phyloP scores from a whole-genome alignment of 2,797 vertebrate species.

The Gallirallus australis region DNA sequence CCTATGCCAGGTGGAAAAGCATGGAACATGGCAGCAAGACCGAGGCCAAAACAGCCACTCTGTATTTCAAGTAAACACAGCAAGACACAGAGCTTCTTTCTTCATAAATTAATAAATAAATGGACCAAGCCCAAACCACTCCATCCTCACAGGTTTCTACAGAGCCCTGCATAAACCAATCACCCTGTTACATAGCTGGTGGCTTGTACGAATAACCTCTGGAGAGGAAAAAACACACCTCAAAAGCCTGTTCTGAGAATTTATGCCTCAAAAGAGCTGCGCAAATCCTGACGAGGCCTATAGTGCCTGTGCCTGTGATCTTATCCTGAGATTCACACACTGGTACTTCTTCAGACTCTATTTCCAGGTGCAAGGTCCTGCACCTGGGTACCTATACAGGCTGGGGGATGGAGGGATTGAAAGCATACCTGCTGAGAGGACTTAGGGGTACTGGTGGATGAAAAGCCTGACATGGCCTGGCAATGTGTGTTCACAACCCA shows the following conservation, averaged over 20 bases:
- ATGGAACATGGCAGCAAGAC: constrained; percentile 21
- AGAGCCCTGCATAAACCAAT: not conserved
- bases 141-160: not conserved
- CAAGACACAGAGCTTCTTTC: constrained; percentile 20
- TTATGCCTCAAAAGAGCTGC: rapidly evolving
- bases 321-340: not conserved
- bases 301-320: not conserved
- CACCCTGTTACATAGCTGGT: not conserved
- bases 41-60: constrained; percentile 13
- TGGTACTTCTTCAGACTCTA: not conserved
- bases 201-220: not conserved
- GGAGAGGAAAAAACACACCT: not conserved
- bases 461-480: not conserved
- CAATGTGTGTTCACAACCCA: not conserved
- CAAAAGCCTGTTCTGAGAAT: not conserved
- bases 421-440: too few species aligned
- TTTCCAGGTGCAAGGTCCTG: not conserved
- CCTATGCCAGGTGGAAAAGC: constrained; percentile 45
- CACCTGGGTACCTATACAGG: not conserved
- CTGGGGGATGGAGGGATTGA: not conserved
- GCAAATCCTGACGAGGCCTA: rapidly evolving
- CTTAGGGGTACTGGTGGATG: not conserved
- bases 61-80: constrained; percentile 28
- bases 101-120: constrained; percentile 42
- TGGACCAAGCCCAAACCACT: not conserved